Evolutionary conservation across 2,888 invertebrate genomes (phyloP).

Genomic region (Orthosia incerta): DNA sequence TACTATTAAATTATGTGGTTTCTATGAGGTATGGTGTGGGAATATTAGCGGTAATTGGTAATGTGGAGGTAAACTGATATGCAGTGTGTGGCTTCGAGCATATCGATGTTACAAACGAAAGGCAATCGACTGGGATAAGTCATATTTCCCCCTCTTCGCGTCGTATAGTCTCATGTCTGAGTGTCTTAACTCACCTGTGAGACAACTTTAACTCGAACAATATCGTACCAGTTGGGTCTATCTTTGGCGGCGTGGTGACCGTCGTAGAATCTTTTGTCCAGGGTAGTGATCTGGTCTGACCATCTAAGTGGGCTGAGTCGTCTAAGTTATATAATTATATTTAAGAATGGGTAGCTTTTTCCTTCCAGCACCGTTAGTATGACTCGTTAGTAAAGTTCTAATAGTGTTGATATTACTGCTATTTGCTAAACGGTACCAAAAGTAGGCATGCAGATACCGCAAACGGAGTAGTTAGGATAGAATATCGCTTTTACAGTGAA

Average conservation of each 20-base stretch:
- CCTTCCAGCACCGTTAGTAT: neutral
- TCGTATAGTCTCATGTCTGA: no score
- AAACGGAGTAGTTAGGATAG: neutral
- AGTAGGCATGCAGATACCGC: neutral
- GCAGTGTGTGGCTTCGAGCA: neutral
- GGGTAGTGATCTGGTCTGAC: no score
- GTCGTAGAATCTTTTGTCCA: no score
- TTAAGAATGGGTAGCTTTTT: neutral
- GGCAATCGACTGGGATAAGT: neutral
- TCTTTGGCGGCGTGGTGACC: no score
- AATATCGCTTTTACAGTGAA: neutral
- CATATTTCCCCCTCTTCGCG: no score
- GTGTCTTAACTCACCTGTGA: no score
- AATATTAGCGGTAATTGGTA: slow-evolving; percentile 43
- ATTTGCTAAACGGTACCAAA: neutral
- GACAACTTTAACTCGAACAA: no score
- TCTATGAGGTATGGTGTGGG: slow-evolving; percentile 32
- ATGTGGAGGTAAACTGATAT: slow-evolving; percentile 2
- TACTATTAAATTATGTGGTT: slow-evolving; percentile 44
- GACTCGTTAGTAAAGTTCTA: neutral
- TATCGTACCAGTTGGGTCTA: no score
- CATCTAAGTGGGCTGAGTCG: no score
- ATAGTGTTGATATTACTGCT: neutral
- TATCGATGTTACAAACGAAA: neutral
- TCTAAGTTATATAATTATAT: neutral